A percentile compares a stretch with the other conserved stretches of the same genome.
phyloP scores from a whole-genome alignment of 2,113 vertebrate genomes.

The Actenoides hombroni region DNA sequence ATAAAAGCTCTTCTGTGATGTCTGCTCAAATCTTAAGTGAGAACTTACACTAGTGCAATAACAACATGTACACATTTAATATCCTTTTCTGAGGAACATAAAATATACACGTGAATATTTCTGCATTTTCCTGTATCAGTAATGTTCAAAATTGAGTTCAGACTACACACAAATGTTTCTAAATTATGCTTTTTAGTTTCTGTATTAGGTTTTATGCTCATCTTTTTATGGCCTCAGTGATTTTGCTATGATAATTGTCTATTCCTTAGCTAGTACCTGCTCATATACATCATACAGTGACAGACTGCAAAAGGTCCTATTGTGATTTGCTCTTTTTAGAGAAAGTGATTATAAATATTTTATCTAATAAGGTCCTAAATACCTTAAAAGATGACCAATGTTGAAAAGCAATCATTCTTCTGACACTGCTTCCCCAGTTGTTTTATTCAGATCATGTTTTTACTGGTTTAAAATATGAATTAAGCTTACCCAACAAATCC shows the following conservation, averaged over 20 bases:
- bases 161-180: not conserved
- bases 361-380: not conserved
- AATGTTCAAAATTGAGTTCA: not conserved
- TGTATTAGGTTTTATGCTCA: not conserved
- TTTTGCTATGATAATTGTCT: not conserved
- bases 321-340: not conserved
- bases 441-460: not conserved
- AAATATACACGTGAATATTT: not conserved
- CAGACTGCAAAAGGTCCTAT: not conserved
- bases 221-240: not conserved
- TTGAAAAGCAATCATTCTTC: not conserved
- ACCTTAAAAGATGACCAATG: not conserved
- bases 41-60: not conserved
- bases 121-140: not conserved
- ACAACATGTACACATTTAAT: not conserved
- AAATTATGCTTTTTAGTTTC: not conserved
- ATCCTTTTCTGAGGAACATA: not conserved
- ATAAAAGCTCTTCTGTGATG: not conserved
- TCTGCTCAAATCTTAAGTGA: not conserved
- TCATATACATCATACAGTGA: not conserved
- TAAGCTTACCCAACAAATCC: not conserved
- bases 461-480: not conserved
- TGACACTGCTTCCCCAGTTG: not conserved
- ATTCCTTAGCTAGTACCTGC: not conserved
- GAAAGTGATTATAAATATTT: not conserved